phyloP scores from a whole-genome alignment of 2,888 invertebrate species.

The Morpho achilles region DNA sequence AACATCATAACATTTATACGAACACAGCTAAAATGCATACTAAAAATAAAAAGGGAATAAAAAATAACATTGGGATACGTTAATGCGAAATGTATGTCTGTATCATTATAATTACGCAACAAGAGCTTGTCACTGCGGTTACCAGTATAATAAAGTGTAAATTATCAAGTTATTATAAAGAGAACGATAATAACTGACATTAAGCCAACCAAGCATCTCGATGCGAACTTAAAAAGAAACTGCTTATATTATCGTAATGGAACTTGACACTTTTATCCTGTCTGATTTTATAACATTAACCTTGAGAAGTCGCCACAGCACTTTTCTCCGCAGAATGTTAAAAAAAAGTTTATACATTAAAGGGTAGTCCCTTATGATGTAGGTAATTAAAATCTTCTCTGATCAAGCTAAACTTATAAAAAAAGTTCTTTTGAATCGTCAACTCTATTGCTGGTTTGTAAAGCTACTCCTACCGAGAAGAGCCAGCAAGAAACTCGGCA shows the following conservation, averaged over 20 bases:
- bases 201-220: constrained; percentile 22
- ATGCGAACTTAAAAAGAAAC: constrained; percentile 20
- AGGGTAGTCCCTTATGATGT: too few species aligned
- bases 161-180: constrained; percentile 26
- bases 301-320: constrained; percentile 8
- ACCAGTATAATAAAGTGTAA: constrained; percentile 27
- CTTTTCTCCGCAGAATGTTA: background rate
- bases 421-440: too few species aligned
- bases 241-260: constrained; percentile 26
- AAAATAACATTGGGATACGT: background rate
- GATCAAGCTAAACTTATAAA: too few species aligned
- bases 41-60: too few species aligned
- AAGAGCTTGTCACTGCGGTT: constrained; percentile 25
- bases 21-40: too few species aligned
- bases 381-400: too few species aligned
- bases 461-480: too few species aligned
- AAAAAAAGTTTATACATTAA: too few species aligned
- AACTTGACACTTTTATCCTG: constrained; percentile 26
- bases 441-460: too few species aligned
- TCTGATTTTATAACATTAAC: constrained; percentile 20
- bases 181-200: constrained; percentile 25
- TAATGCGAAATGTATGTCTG: constrained; percentile 13
- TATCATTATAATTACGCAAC: constrained; percentile 23
- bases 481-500: too few species aligned
- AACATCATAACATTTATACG: too few species aligned